Evolutionary conservation across 2,888 invertebrate genomes (phyloP).

Genomic region (Psylliodes chrysocephalus): DNA sequence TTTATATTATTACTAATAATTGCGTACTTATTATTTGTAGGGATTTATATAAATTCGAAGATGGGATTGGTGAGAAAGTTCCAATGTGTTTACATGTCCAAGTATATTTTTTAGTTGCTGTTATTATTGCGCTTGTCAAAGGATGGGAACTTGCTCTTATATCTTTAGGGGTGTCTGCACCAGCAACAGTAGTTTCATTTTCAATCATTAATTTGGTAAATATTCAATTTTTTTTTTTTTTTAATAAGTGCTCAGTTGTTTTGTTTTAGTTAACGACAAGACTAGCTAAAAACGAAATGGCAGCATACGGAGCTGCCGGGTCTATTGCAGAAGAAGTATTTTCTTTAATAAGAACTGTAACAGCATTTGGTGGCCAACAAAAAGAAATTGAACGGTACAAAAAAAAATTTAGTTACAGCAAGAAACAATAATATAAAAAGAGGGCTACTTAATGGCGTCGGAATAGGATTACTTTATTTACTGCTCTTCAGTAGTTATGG

Average conservation of each 20-base stretch:
- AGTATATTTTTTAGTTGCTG: constrained; percentile 73
- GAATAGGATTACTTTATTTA: constrained; percentile 79
- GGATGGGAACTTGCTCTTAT: constrained; percentile 87
- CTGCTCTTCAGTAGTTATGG: constrained; percentile 82
- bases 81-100: constrained; percentile 78
- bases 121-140: constrained; percentile 80
- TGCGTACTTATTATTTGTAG: constrained; percentile 60
- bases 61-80: constrained; percentile 86
- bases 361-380: constrained; percentile 79
- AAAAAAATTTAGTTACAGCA: constrained; percentile 69
- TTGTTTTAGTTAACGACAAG: constrained; percentile 66
- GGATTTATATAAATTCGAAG: constrained; percentile 80
- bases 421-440: constrained; percentile 76
- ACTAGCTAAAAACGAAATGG: constrained; percentile 73
- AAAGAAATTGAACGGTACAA: constrained; percentile 77
- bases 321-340: constrained; percentile 81
- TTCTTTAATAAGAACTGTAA: constrained; percentile 77
- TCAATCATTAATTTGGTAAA: constrained; percentile 80
- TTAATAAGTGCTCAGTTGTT: too few species aligned
- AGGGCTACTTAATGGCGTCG: constrained; percentile 74
- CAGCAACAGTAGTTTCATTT: constrained; percentile 78
- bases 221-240: too few species aligned
- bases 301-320: constrained; percentile 79
- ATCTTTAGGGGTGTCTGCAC: constrained; percentile 79
- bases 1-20: background rate